Percentiles rank a stretch among this genome's conserved stretches.
These are phyloP conservation scores for Lepidurus arcticus DNA, from an alignment of 1,140 invertebrate species.

Conservation along the genomic window DNA sequence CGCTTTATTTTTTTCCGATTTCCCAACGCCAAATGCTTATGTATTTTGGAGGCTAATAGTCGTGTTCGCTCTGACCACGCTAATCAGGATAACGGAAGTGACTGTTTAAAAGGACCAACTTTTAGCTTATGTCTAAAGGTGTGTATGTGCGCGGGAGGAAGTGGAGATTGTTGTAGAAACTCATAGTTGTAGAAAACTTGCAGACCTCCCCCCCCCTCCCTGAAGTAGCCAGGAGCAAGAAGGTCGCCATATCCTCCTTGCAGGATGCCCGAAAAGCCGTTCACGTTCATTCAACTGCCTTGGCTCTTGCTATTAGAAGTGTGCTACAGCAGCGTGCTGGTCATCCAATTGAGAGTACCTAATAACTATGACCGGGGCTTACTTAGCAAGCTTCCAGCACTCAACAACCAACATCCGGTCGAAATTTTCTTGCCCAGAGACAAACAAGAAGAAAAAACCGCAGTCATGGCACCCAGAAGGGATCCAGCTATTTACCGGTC, in stretches of 20 bases:
- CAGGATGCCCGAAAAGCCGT: background rate
- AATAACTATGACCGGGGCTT: constrained; percentile 18
- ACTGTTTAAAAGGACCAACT: constrained; percentile 11
- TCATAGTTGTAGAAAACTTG: background rate
- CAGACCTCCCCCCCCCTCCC: background rate
- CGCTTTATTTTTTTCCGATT: too few species aligned
- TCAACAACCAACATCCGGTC: constrained; percentile 21
- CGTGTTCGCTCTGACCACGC: background rate
- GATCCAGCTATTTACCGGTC: background rate
- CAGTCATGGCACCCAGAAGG: constrained; percentile 17
- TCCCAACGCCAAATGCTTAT: too few species aligned
- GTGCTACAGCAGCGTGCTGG: constrained; percentile 16
- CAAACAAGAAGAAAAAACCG: background rate
- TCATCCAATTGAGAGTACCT: constrained; percentile 21
- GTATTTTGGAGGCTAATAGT: background rate
- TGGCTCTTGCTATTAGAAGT: background rate
- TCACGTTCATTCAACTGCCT: background rate
- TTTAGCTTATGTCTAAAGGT: background rate
- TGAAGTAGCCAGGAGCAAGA: background rate
- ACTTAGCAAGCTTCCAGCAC: background rate
- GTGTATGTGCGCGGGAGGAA: constrained; percentile 7
- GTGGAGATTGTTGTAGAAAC: background rate
- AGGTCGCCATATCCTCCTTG: constrained; percentile 12
- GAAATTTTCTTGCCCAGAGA: background rate
- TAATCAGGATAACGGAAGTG: constrained; percentile 7